Base-by-base conservation (phyloP, 2,888 invertebrate genomes). In the Drosophila merina region DNA sequence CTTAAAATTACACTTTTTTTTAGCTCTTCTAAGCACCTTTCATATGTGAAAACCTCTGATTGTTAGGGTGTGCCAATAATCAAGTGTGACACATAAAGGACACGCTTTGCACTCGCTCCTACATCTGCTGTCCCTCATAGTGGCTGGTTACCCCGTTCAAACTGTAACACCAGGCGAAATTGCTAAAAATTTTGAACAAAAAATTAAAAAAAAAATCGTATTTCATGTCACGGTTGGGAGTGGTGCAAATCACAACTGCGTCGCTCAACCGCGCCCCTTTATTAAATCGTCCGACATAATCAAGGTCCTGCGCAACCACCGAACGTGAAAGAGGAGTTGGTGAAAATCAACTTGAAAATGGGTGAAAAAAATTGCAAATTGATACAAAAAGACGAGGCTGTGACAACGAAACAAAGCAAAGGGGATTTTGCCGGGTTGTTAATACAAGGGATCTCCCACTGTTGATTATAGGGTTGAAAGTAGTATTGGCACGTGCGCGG, bases 381-480 rank as follows among this genome's bases (percentile, higher is more conserved):
- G 79, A 83, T 85, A 86, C 79, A 84, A 74, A 86, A 83, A 62
- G 69, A 73, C 67, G 31, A 72, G 71, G 67, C 72, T 72, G 70
- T 79, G 85, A 83, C 88, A 86, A 42, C 79, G 66, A 75, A 72
- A 74, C 77, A 87, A 72, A 57, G 79, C 57, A 66, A 59, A 49
- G 60, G 63, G 55, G 58, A 69, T 62, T 64, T 66, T 52, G 75
- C 60, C 57, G 56, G 44, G 83, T 75, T 84, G 88, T 80, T 79
- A 54, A 57, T 31, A 44, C 44, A 63, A 26, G 45, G 62, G 40
- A 66, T 89, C 85, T 88, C 86, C 88, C 86, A 79, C 80, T 70
- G 57, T 59, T 89, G 87, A 89, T 89, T 88, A 72, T 82, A 82
- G 89, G 89, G 89, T 89, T 89, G 89, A 78, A 51, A 42, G 45